Evolutionary conservation across 2,888 invertebrate genomes (phyloP), one percentile per base, ranked within the genome.

Genomic region (Leucophenga montana): DNA sequence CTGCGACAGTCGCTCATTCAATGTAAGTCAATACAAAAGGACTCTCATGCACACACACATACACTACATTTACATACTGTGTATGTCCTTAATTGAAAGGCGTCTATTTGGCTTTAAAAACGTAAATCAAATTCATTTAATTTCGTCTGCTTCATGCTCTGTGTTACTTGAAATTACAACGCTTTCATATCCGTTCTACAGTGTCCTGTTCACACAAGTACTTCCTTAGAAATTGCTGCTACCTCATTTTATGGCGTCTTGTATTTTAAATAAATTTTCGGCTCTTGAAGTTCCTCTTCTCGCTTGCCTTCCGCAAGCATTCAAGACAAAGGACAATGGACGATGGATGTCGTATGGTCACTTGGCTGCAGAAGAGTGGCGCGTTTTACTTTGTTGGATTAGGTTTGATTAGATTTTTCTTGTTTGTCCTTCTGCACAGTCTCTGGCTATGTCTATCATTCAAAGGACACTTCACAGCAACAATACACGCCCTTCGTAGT

Each of bases 101-200:
- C 81, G 84, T 83, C 83, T 82, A 82, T 82, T 82, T 82, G 85
- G 84, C 83, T 84, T 84, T 84, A 80, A 85, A 85, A 82, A 83
- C 79, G 83, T 84, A 84, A 85, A 84, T 84, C 83, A 84, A 84
- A 84, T 84, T 85, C 84, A 85, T 84, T 85, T 84, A 84, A 84
- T 82, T 82, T 77, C 65, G 68, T 62, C 67, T n/a, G n/a, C n/a
- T n/a, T n/a, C n/a, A n/a, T n/a, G n/a, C n/a, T n/a, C n/a, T 78
- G 80, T 84, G 61, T 78, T 20, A 27, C 22, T 75, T 75, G 75
- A 82, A 81, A 81, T 81, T 80, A 84, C 80, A 82, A 71, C 82
- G 74, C 80, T 77, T 78, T 83, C 83, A 78, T 72, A 44, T 16
- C 69, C 56, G 9, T 16, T 9, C 1, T 66, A 18, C 3, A 20